Conservation (phyloP, 2,888 invertebrate genomes). For the Hedya salicella region DNA sequence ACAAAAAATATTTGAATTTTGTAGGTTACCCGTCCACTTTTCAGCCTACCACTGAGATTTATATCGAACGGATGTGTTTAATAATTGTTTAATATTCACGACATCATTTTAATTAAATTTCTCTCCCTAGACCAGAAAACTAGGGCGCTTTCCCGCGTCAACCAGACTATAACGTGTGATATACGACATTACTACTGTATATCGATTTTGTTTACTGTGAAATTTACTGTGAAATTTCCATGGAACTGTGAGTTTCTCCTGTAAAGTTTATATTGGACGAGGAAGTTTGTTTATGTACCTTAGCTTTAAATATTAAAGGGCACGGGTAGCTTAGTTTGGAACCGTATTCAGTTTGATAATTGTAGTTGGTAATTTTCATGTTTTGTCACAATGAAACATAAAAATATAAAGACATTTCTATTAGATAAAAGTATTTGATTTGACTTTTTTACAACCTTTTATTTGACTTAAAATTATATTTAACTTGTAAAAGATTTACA, state of each 20-base stretch:
- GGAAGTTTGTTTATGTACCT: not conserved
- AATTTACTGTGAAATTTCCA: not conserved
- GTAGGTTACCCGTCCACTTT: too few relatives aligned
- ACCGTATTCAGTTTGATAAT: not conserved
- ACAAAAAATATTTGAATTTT: too few relatives aligned
- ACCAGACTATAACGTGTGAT: conserved; percentile 7
- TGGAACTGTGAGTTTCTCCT: too few relatives aligned
- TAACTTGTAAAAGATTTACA: too few relatives aligned
- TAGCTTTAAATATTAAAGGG: not conserved
- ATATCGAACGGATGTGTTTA: conserved; percentile 1
- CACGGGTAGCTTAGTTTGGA: not conserved
- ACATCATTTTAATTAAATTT: conserved; percentile 24
- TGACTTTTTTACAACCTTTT: too few relatives aligned
- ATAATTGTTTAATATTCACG: conserved; percentile 24
- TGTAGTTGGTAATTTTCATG: not conserved
- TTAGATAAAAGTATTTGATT: too few relatives aligned
- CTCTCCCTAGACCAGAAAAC: conserved; percentile 9
- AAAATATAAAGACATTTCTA: too few relatives aligned
- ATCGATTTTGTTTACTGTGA: conserved; percentile 8
- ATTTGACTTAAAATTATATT: too few relatives aligned
- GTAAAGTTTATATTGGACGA: not conserved
- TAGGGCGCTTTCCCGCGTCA: conserved; percentile 9
- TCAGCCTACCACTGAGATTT: not conserved
- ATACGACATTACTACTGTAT: not conserved
- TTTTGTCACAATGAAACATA: too few relatives aligned